Evolutionary conservation across 2,888 invertebrate genomes (phyloP).

Genomic region (Brachylomia viminalis): DNA sequence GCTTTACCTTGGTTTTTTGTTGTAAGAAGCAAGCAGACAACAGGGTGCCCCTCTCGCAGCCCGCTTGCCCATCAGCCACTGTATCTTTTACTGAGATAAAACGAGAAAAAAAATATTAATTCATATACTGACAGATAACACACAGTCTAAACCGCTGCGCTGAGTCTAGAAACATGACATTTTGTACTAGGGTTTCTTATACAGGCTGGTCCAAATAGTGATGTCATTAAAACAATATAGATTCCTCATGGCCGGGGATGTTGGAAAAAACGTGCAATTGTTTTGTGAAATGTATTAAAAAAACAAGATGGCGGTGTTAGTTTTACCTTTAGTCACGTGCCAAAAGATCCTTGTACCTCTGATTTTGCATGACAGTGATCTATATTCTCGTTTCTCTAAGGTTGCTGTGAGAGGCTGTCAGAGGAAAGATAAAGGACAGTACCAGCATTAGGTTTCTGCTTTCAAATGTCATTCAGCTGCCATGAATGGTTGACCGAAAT

Average conservation of each 20-base stretch:
- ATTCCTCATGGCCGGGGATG: too few relatives aligned
- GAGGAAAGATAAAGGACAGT: not conserved
- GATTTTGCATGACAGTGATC: too few relatives aligned
- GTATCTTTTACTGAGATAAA: constrained; percentile 30
- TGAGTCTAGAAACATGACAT: not conserved
- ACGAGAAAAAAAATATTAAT: not conserved
- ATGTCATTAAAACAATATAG: too few relatives aligned
- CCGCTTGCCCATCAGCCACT: constrained; percentile 23
- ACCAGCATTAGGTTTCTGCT: not conserved
- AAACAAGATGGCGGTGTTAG: too few relatives aligned
- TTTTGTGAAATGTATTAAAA: too few relatives aligned
- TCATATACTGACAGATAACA: not conserved
- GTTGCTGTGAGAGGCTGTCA: not conserved
- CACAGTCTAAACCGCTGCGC: not conserved
- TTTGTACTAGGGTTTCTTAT: not conserved
- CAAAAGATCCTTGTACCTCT: too few relatives aligned
- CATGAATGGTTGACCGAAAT: not conserved
- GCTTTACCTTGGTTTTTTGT: constrained; percentile 18
- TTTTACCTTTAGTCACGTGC: too few relatives aligned
- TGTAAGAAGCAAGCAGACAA: constrained; percentile 19
- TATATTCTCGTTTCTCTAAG: not conserved
- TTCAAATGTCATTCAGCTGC: not conserved
- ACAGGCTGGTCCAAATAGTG: too few relatives aligned
- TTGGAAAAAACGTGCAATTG: too few relatives aligned
- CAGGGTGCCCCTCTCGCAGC: constrained; percentile 30